Evolutionary conservation across 2,113 vertebrate species (phyloP), one percentile per base, ranked within the genome.

Genomic region (Pardalotus punctatus): DNA sequence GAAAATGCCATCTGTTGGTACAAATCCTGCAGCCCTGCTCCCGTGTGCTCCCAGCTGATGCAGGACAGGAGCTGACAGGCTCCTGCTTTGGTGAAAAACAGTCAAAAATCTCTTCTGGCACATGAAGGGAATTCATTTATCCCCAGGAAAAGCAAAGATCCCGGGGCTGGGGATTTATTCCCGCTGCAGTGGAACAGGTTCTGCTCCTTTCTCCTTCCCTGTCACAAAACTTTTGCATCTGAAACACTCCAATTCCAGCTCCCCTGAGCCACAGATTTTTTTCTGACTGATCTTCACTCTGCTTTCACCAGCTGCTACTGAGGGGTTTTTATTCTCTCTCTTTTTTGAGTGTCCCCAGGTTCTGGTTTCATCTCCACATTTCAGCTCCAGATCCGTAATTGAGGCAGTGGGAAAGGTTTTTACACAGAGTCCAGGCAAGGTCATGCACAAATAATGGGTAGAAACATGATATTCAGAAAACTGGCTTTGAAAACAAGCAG

Each of bases 1-100:
- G 64, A 80, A 94, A 88, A 88, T 31, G 85, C 95, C 95, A 94
- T 96, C 94, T 96, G 95, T 57, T 85, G 71, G 82, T 17, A 33
- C 70, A 31, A 31, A 56, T 82, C 56, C 67, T 27, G 16, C 65
- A 58, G 69, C 38, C 73, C 54, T 65, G 76, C 79, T 72, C 76
- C 23, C n/a, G 10, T 14, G 6, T 33, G 50, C 33, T 78, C 67
- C 80, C 70, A 87, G 83, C 71, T 69, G 48, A 51, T 11, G 48
- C 57, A 11, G 31, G 73, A 89, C 90, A 47, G 14, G 81, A 83
- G 83, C 77, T 83, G 93, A 85, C 94, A 93, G 70, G 81, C 69
- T 84, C 67, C 69, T 84, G 76, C 88, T 86, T 42, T 35, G 33
- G n/a, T 38, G 80, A 21, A 58, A 92, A 86, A 90, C 6, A 33